Evolutionary conservation across 2,888 invertebrate genomes (phyloP).

Genomic region (Hydrotaea diabolus): DNA sequence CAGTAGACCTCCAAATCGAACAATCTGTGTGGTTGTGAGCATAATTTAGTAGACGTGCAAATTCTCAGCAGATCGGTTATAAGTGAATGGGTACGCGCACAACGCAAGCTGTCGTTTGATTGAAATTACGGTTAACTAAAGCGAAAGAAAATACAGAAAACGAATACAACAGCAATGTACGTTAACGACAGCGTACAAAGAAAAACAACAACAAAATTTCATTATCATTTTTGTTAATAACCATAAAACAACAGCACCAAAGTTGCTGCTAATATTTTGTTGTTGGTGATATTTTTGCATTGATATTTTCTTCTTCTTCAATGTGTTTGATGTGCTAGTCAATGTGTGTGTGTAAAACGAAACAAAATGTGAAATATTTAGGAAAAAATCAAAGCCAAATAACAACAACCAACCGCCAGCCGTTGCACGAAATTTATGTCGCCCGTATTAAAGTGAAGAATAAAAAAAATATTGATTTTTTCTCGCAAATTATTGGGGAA

Average conservation of each 20-base stretch:
- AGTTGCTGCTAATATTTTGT: conserved; percentile 48
- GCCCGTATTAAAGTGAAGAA: not conserved
- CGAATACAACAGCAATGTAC: conserved; percentile 28
- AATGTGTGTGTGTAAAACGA: not conserved
- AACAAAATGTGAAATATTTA: conserved; percentile 18
- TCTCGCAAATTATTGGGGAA: not conserved
- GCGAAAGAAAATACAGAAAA: conserved; percentile 7
- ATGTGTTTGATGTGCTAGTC: conserved; percentile 5
- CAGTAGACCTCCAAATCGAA: conserved; percentile 42
- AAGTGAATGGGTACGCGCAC: conserved; percentile 41
- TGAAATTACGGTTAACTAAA: conserved; percentile 19
- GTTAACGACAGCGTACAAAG: conserved; percentile 48
- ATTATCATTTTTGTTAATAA: conserved; percentile 65
- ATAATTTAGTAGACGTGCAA: conserved; percentile 64
- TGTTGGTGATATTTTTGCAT: conserved; percentile 48
- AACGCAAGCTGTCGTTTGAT: not conserved
- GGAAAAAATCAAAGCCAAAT: not conserved
- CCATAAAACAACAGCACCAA: conserved; percentile 46
- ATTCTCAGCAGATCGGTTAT: conserved; percentile 59
- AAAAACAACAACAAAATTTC: conserved; percentile 56
- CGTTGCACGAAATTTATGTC: conserved; percentile 10
- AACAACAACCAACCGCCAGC: not conserved
- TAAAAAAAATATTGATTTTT: conserved; percentile 30
- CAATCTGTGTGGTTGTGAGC: conserved; percentile 42
- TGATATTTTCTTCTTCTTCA: conserved; percentile 24